phyloP scores from a whole-genome alignment of 2,888 invertebrate genomes.

The Nomada goodeniana region DNA sequence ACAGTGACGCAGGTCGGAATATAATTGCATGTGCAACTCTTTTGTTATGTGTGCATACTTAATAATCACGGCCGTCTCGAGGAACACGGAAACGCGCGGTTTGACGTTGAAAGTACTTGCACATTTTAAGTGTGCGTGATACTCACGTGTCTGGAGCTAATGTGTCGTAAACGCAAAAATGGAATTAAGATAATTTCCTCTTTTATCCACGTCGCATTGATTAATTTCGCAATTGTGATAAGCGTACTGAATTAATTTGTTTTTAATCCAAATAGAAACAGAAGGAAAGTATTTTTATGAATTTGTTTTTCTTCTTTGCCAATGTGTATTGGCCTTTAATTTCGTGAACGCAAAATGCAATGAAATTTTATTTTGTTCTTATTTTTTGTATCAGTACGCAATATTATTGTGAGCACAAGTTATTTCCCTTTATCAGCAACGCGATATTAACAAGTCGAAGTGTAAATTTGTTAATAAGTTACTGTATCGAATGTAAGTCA shows the following conservation, averaged over 20 bases:
- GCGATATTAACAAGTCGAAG: not conserved
- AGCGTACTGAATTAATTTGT: not conserved
- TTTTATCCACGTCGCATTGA: slow-evolving; percentile 3
- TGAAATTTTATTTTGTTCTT: not conserved
- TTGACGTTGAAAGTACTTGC: slow-evolving; percentile 49
- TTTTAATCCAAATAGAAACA: not conserved
- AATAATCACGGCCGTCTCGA: slow-evolving; percentile 30
- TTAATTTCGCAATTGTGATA: slow-evolving; percentile 6
- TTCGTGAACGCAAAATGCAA: not conserved
- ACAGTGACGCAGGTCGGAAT: not conserved
- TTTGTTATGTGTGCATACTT: slow-evolving; percentile 18
- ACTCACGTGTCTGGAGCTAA: slow-evolving; percentile 49
- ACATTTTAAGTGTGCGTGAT: slow-evolving; percentile 43
- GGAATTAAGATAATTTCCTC: slow-evolving; percentile 32
- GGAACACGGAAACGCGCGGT: slow-evolving; percentile 34
- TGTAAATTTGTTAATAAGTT: slow-evolving; percentile 16
- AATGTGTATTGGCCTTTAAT: not conserved
- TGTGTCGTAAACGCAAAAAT: slow-evolving; percentile 28
- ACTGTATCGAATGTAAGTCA: slow-evolving; percentile 8
- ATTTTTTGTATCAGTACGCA: not conserved
- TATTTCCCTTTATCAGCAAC: not conserved
- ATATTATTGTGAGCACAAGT: slow-evolving; percentile 5
- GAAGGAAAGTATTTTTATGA: not conserved
- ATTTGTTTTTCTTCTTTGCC: not conserved
- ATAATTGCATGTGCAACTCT: slow-evolving; percentile 1